Evolutionary conservation across 2,888 invertebrate genomes (phyloP).

Genomic region (Seira sanloemensis): DNA sequence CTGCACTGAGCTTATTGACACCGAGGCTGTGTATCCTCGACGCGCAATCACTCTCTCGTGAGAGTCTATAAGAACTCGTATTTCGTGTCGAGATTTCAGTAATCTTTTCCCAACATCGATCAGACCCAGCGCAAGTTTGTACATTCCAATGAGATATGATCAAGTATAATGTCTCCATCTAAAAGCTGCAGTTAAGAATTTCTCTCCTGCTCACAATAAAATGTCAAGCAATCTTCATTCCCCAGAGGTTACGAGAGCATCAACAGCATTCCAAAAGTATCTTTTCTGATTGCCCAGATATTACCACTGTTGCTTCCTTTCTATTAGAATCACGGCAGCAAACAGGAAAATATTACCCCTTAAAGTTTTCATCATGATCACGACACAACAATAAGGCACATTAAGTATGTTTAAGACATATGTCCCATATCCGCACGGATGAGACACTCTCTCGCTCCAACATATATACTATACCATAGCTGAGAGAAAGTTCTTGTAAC

Average conservation of each 20-base stretch:
- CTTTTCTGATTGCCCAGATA: not conserved
- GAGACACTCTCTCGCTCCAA: no score
- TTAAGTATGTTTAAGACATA: not conserved
- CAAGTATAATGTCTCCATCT: not conserved
- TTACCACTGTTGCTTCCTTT: not conserved
- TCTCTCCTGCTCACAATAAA: not conserved
- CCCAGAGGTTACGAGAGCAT: not conserved
- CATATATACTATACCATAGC: no score
- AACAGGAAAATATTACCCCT: not conserved
- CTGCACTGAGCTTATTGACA: no score
- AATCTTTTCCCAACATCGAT: not conserved
- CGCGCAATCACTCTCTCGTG: no score
- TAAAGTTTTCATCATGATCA: not conserved
- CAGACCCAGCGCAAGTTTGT: not conserved
- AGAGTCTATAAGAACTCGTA: no score
- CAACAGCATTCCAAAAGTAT: not conserved
- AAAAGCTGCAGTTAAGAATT: not conserved
- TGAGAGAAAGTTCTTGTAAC: constrained; percentile 13
- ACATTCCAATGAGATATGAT: not conserved
- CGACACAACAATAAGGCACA: not conserved
- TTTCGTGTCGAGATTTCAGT: not conserved
- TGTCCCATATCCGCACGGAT: not conserved
- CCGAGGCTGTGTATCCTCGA: no score
- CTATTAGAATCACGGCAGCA: not conserved
- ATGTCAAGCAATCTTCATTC: not conserved